A percentile compares a stretch with the other conserved stretches of the same genome.
Conservation (phyloP, 2,888 invertebrate genomes). For the Eutolmus rufibarbis region DNA sequence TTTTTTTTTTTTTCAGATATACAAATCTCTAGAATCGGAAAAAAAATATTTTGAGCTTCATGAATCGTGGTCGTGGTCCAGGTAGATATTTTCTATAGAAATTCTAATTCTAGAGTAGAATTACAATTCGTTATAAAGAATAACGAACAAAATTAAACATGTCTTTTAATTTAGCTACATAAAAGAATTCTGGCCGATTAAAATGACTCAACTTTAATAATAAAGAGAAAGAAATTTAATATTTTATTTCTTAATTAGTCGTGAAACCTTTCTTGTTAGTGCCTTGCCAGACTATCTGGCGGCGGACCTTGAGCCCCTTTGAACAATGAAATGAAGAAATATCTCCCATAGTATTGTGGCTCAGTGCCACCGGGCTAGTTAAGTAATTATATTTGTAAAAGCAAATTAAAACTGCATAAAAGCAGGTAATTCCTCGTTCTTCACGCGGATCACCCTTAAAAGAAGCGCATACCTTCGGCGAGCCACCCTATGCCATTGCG, state of each 20-base stretch:
- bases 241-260: neutral
- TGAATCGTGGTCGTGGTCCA: too few relatives aligned
- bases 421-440: neutral
- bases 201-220: neutral
- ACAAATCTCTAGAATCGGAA: too few relatives aligned
- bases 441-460: neutral
- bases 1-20: too few relatives aligned
- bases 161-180: too few relatives aligned
- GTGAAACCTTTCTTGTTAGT: neutral
- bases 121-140: neutral
- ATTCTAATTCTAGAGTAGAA: neutral
- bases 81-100: too few relatives aligned
- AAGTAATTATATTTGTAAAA: neutral
- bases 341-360: neutral
- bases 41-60: too few relatives aligned
- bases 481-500: neutral
- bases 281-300: neutral
- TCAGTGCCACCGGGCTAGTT: neutral
- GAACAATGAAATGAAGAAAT: conserved; percentile 1
- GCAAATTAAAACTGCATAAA: conserved; percentile 9
- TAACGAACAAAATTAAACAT: too few relatives aligned
- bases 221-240: neutral
- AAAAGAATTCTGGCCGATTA: neutral
- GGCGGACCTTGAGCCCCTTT: neutral
- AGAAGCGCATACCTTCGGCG: neutral